These are phyloP conservation scores for Chalcosyrphus nemorum DNA, from an alignment of 2,888 invertebrate species.

Conservation along the genomic window DNA sequence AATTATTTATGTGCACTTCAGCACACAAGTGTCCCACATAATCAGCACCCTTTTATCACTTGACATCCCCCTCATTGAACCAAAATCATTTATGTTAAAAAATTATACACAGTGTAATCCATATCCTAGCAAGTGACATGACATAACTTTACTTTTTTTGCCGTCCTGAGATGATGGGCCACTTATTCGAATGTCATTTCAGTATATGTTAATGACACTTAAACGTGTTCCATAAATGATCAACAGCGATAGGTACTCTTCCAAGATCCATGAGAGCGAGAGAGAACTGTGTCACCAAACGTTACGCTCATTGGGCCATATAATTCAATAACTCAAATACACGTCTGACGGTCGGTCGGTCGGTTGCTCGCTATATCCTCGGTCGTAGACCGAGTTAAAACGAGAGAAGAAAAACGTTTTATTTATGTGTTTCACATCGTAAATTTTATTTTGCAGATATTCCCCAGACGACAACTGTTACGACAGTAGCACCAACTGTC, in stretches of 20 bases:
- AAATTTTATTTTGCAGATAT: slow-evolving; percentile 78
- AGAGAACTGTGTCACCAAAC: slow-evolving; percentile 47
- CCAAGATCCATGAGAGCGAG: slow-evolving; percentile 9
- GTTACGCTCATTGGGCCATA: slow-evolving; percentile 54
- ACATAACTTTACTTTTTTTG: slow-evolving; percentile 13
- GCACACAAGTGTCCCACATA: background rate
- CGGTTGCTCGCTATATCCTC: background rate
- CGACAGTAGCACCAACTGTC: slow-evolving; percentile 81
- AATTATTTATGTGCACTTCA: slow-evolving; percentile 35
- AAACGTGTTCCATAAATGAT: slow-evolving; percentile 60
- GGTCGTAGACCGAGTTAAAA: background rate
- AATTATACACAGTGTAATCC: slow-evolving; percentile 37
- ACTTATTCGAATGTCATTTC: slow-evolving; percentile 44
- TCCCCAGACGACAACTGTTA: slow-evolving; percentile 81
- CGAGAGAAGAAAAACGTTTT: slow-evolving; percentile 25
- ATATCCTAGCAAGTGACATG: slow-evolving; percentile 34
- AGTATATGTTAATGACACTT: slow-evolving; percentile 64
- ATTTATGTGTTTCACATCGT: slow-evolving; percentile 62
- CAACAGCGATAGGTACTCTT: slow-evolving; percentile 40
- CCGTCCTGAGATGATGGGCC: slow-evolving; percentile 20
- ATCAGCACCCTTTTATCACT: slow-evolving; percentile 18
- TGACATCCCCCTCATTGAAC: slow-evolving; percentile 11
- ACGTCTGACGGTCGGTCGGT: background rate
- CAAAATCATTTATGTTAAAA: slow-evolving; percentile 26
- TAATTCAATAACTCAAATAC: slow-evolving; percentile 49